Evolutionary conservation across 2,888 invertebrate genomes (phyloP), one percentile per base, ranked within the genome.

Genomic region (Drosophila subquinaria): DNA sequence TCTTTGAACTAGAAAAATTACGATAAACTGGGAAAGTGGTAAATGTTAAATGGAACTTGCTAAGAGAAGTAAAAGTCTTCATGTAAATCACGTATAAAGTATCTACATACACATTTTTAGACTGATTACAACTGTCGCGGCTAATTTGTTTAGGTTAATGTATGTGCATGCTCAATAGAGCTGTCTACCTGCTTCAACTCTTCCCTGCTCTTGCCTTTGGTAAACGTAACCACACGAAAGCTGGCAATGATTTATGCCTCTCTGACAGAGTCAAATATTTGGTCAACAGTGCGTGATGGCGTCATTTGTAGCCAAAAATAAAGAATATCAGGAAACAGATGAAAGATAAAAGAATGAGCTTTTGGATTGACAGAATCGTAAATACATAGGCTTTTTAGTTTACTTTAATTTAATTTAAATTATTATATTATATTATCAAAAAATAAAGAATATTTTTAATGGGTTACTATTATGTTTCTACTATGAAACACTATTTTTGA

Each of bases 181-280:
- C 2, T 17, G 13, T 11, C 6, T n/a, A 15, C n/a, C 47, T 2
- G 2, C 6, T 3, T 47, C 2, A 11, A 30, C 10, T 15, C 5
- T 15, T 30, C 11, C 11, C 62, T 6, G n/a, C 17, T 15, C 10
- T 40, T 8, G 30, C 45, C 38, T 55, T 11, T 27, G 27, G 33
- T 17, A 17, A 13, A 36, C 42, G 45, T 48, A 48, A 57, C 45
- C 27, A 60, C 43, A 60, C 51, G 33, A 61, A 66, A 51, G 65
- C 71, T 71, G 75, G 65, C 71, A 66, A 69, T 79, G 85, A 85
- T 85, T 85, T 88, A 85, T 88, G 73, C 59, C 53, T 15, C 59
- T 50, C 57, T 51, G 59, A 59, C 71, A 73, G 83, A 13, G 59
- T 69, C 65, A 65, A 70, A 73, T 63, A 71, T 74, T 82, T 81